Evolutionary conservation across 1,140 invertebrate genomes (phyloP).

Genomic region (Platorchestia sp.): DNA sequence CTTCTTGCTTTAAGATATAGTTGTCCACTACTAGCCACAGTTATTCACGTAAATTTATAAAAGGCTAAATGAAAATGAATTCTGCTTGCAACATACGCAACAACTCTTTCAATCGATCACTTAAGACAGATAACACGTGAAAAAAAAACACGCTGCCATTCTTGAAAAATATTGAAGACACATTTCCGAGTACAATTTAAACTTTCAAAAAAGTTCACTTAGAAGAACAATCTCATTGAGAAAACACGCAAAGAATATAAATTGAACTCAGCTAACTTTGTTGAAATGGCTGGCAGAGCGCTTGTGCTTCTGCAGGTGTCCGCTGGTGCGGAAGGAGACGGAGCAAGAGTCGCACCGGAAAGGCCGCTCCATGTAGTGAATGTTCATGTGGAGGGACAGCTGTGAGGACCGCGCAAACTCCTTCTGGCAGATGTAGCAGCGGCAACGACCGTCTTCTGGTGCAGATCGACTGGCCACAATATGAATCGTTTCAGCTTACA

Average conservation of each 20-base stretch:
- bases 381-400: slow-evolving; percentile 92
- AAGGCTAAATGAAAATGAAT: too few relatives aligned
- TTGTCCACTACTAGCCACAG: too few relatives aligned
- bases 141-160: too few relatives aligned
- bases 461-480: neutral
- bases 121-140: too few relatives aligned
- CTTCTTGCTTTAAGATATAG: too few relatives aligned
- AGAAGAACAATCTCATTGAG: too few relatives aligned
- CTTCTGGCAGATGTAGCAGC: slow-evolving; percentile 91
- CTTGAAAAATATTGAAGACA: too few relatives aligned
- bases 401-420: slow-evolving; percentile 91
- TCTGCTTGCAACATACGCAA: too few relatives aligned
- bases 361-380: slow-evolving; percentile 94
- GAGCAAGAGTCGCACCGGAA: slow-evolving; percentile 91
- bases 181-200: too few relatives aligned
- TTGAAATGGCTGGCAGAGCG: slow-evolving; percentile 91
- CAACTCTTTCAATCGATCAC: too few relatives aligned
- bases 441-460: slow-evolving; percentile 82
- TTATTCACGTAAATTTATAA: too few relatives aligned
- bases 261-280: slow-evolving; percentile 73
- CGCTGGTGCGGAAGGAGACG: slow-evolving; percentile 84
- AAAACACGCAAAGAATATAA: neutral
- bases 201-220: too few relatives aligned
- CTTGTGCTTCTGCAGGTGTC: slow-evolving; percentile 92
- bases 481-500: neutral